A percentile compares a stretch with the other conserved stretches of the same genome.
phyloP scores from a whole-genome alignment of 2,797 vertebrate species.

The Cyclopterus lumpus region DNA sequence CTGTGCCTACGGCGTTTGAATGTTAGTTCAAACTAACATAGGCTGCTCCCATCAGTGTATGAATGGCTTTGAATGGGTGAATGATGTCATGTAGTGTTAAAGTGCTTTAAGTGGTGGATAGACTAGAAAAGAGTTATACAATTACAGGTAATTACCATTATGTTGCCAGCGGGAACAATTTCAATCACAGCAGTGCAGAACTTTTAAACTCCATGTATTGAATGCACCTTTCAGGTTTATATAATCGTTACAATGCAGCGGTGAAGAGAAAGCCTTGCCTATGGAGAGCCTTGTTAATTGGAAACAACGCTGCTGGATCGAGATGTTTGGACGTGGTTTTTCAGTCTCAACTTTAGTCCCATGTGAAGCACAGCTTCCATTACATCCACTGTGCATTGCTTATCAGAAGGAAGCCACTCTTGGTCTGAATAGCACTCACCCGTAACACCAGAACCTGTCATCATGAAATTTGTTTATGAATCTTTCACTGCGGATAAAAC shows the following conservation, averaged over 20 bases:
- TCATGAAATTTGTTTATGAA: constrained; percentile 45
- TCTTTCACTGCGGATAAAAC: constrained; percentile 25
- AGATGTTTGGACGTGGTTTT: background rate
- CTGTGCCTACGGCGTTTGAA: too few relatives aligned
- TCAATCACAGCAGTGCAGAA: too few relatives aligned
- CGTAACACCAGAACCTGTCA: constrained; percentile 42
- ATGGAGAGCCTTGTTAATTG: background rate
- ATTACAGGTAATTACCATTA: too few relatives aligned
- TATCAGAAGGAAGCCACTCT: constrained; percentile 57
- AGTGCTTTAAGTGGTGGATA: too few relatives aligned
- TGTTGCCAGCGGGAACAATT: too few relatives aligned
- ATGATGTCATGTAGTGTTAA: too few relatives aligned
- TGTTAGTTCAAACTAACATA: too few relatives aligned
- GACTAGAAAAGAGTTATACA: too few relatives aligned
- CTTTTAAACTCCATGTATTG: constrained; percentile 5
- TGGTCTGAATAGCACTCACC: constrained; percentile 55
- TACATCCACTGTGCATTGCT: constrained; percentile 25
- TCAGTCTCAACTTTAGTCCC: constrained; percentile 7
- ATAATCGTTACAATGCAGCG: constrained; percentile 15
- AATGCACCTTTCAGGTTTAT: constrained; percentile 26
- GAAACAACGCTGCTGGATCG: background rate
- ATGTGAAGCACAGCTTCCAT: constrained; percentile 46
- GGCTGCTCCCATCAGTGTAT: too few relatives aligned
- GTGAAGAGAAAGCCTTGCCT: constrained; percentile 1
- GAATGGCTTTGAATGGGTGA: too few relatives aligned